Evolutionary conservation across 2,113 vertebrate species (phyloP).

Genomic region (Ceuthmochares aereus): DNA sequence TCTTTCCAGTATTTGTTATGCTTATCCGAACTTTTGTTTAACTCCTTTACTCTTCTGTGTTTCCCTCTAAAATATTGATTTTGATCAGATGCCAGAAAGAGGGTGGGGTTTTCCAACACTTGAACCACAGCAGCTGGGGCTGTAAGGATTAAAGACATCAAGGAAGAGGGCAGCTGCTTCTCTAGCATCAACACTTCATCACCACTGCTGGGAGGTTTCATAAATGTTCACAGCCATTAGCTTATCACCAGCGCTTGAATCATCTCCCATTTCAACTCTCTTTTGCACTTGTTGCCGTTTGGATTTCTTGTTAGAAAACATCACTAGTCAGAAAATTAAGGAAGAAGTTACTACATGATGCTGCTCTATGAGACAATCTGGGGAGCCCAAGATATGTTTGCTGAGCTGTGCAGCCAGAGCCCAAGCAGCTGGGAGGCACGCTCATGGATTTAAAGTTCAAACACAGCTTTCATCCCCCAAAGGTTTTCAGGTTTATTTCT

Average conservation of each 20-base stretch:
- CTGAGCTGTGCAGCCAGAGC: background rate
- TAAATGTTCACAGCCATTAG: conserved; percentile 9
- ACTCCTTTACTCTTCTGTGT: conserved; percentile 3
- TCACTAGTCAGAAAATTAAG: background rate
- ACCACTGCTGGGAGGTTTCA: background rate
- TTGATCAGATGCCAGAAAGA: conserved; percentile 31
- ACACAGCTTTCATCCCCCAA: background rate
- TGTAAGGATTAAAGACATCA: conserved; percentile 6
- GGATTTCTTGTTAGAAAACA: background rate
- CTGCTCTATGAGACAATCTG: background rate
- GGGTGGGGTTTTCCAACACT: background rate
- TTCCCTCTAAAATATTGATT: conserved; percentile 46
- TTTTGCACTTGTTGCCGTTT: background rate
- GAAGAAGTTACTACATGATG: background rate
- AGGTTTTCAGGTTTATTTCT: conserved; percentile 5
- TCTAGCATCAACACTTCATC: background rate
- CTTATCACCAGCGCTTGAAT: conserved; percentile 15
- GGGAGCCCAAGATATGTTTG: background rate
- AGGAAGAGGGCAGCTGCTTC: background rate
- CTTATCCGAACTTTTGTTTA: conserved; percentile 47
- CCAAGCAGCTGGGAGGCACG: background rate
- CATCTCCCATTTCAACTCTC: background rate
- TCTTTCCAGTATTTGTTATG: conserved; percentile 33
- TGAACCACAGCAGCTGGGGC: background rate
- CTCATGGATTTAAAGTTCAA: background rate